These are phyloP conservation scores for Steinernema scapterisci DNA, from an alignment of 2,888 invertebrate genomes.

Conservation along the genomic window DNA sequence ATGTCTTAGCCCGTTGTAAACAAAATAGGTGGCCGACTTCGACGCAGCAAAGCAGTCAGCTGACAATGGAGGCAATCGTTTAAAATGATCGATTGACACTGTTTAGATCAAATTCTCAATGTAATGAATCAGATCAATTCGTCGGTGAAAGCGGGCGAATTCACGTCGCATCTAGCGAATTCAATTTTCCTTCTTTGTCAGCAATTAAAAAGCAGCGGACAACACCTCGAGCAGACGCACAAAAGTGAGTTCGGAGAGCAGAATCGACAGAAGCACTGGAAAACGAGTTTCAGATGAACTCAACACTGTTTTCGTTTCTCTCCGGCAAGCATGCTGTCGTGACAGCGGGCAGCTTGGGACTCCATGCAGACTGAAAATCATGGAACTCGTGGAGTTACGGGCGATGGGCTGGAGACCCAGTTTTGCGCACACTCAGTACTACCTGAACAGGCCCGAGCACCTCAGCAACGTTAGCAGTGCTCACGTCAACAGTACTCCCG, in stretches of 20 bases:
- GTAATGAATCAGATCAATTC: slow-evolving; percentile 59
- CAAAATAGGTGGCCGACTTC: neutral
- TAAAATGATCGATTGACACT: slow-evolving; percentile 10
- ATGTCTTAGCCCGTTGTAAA: too few species aligned
- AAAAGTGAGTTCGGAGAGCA: slow-evolving; percentile 49
- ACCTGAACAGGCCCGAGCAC: slow-evolving; percentile 59
- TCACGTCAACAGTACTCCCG: slow-evolving; percentile 14
- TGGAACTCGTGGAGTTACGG: slow-evolving; percentile 89
- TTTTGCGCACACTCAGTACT: slow-evolving; percentile 69
- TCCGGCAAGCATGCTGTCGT: slow-evolving; percentile 65
- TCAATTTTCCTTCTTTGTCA: slow-evolving; percentile 62
- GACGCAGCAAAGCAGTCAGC: neutral
- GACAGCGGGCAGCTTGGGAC: slow-evolving; percentile 78
- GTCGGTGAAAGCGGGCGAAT: slow-evolving; percentile 57
- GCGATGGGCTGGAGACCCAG: slow-evolving; percentile 87
- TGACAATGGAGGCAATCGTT: neutral
- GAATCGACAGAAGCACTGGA: neutral
- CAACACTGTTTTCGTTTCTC: slow-evolving; percentile 63
- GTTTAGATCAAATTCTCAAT: slow-evolving; percentile 58
- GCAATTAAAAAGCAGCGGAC: slow-evolving; percentile 60
- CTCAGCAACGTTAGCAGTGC: slow-evolving; percentile 34
- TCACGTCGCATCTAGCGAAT: slow-evolving; percentile 58
- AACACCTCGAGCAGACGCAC: slow-evolving; percentile 59
- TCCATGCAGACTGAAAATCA: slow-evolving; percentile 82
- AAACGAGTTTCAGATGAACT: slow-evolving; percentile 55